Conservation (phyloP, 2,888 invertebrate species). For the Diplolepis rosae region DNA sequence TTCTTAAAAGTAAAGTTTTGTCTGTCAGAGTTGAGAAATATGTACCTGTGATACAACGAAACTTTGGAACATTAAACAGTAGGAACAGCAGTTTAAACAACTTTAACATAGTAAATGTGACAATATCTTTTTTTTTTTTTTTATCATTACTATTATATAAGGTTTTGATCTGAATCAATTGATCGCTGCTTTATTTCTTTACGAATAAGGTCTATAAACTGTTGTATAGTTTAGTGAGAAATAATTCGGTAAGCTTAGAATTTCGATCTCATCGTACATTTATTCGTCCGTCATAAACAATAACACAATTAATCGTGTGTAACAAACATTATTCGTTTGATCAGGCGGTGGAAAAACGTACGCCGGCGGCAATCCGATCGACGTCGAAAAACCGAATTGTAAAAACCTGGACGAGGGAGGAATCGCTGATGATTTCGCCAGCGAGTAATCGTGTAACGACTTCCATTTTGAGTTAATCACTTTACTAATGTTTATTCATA, state of each 20-base stretch:
- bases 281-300: constrained; percentile 29
- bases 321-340: constrained; percentile 30
- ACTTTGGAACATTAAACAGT: not conserved
- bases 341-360: constrained; percentile 24
- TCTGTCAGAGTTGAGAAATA: constrained; percentile 15
- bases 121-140: constrained; percentile 3
- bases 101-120: constrained; percentile 1
- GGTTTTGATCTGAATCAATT: not conserved
- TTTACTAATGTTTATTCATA: constrained; percentile 72
- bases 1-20: constrained; percentile 27
- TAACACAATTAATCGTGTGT: constrained; percentile 22
- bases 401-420: constrained; percentile 29
- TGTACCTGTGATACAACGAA: constrained; percentile 5
- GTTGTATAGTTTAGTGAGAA: constrained; percentile 16
- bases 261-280: constrained; percentile 30
- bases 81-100: constrained; percentile 9
- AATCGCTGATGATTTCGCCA: constrained; percentile 28
- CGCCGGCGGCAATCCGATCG: constrained; percentile 22
- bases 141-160: constrained; percentile 2
- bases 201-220: constrained; percentile 1
- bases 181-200: not conserved
- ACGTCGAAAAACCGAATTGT: constrained; percentile 23
- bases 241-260: constrained; percentile 30
- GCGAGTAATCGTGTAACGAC: constrained; percentile 17
- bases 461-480: constrained; percentile 58